Evolutionary conservation across 1,140 invertebrate species (phyloP), one percentile per base, ranked within the genome.

Genomic region (Phymorhynchus buccinoides): DNA sequence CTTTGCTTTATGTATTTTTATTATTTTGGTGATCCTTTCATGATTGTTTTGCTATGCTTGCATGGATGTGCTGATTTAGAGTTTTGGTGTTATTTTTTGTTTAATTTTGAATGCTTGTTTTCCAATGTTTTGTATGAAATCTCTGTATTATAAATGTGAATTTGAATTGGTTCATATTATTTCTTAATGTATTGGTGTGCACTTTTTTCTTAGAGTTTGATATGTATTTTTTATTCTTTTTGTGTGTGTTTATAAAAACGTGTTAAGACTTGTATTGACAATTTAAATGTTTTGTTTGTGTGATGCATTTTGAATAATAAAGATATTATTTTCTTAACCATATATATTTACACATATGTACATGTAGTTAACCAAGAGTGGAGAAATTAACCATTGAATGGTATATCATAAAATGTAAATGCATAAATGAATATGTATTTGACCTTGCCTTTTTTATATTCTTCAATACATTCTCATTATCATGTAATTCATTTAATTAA

Each of bases 161-260:
- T 16, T 52, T 52, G 12, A 52, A 18, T 14, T 1, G 48, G 22
- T 52, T 52, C 22, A 14, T 52, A 1, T 14, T 14, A 52, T 52
- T 52, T 52, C 22, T 14, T n/a, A n/a, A n/a, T n/a, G n/a, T n/a
- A n/a, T n/a, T n/a, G n/a, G n/a, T n/a, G n/a, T n/a, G n/a, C n/a
- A n/a, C n/a, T 75, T 75, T 7, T 75, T 39, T 75, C 71, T 16
- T 75, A n/a, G n/a, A n/a, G n/a, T 75, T 39, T 39, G 71, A 12
- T 62, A 27, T 62, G 6, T 9, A 48, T 62, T 62, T 27, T 77
- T 39, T 39, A 14, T 22, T 77, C 39, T 66, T 1, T 30, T 73
- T 12, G 68, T 73, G 9, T 30, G 2, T 73, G 27, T 73, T 3
- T 73, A 30, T 73, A 73, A 27, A 73, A 35, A 73, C 30, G 0